These are phyloP conservation scores for Gymnarchus niloticus DNA, from an alignment of 2,113 vertebrate species.

Conservation along the genomic window DNA sequence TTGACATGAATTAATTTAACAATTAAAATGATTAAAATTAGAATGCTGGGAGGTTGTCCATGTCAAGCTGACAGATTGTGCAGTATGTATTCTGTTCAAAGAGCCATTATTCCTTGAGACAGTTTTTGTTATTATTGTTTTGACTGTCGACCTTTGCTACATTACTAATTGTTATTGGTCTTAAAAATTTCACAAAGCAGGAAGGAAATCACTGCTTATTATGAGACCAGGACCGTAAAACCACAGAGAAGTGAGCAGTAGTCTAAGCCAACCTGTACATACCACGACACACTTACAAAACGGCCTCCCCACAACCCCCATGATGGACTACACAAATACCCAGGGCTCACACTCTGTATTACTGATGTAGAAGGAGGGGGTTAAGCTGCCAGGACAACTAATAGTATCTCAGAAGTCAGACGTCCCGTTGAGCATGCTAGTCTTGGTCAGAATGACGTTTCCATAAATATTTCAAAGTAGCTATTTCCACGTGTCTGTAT, in stretches of 20 bases:
- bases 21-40: too few species aligned
- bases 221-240: background rate
- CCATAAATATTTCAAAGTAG: slow-evolving; percentile 1
- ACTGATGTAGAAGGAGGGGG: background rate
- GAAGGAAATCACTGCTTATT: background rate
- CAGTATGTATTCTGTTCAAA: background rate
- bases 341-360: background rate
- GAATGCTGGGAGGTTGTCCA: too few species aligned
- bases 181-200: background rate
- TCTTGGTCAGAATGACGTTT: background rate
- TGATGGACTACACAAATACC: background rate
- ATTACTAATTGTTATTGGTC: background rate
- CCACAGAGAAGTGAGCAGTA: background rate
- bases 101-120: background rate
- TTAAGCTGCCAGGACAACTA: background rate
- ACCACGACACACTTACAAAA: background rate
- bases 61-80: background rate
- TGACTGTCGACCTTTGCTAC: background rate
- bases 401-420: background rate
- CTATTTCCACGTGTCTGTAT: slow-evolving; percentile 15
- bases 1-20: too few species aligned
- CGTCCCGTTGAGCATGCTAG: background rate
- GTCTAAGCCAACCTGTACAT: background rate
- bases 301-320: background rate
- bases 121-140: background rate